These are phyloP conservation scores for Ormyrus nitidulus DNA, from an alignment of 2,888 invertebrate genomes.

Conservation along the genomic window DNA sequence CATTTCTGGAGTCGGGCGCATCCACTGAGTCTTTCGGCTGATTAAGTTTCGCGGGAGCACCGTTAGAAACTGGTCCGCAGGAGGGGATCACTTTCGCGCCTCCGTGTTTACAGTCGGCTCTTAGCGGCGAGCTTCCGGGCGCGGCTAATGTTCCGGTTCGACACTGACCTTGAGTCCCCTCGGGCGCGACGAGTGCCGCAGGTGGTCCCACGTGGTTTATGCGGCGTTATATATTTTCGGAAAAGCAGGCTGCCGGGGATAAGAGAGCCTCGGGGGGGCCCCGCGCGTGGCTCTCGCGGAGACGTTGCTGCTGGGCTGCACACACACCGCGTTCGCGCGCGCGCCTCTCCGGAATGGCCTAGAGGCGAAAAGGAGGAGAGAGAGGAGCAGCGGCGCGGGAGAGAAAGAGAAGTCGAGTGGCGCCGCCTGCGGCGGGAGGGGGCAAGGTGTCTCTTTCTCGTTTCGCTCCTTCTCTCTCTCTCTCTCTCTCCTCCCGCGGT, in stretches of 20 bases:
- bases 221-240: neutral
- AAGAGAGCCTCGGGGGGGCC: neutral
- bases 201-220: neutral
- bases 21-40: no score
- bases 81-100: no score
- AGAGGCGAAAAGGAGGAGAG: slow-evolving; percentile 76
- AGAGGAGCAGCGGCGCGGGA: slow-evolving; percentile 63
- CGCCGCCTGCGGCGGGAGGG: slow-evolving; percentile 74
- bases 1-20: no score
- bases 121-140: no score
- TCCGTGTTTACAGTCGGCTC: no score
- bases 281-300: neutral
- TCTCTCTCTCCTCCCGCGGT: slow-evolving; percentile 3
- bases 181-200: neutral
- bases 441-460: slow-evolving; percentile 58
- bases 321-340: slow-evolving; percentile 72
- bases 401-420: slow-evolving; percentile 66
- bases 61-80: no score
- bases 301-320: neutral
- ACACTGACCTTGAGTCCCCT: no score
- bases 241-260: neutral
- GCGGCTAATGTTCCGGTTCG: no score
- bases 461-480: slow-evolving; percentile 50
- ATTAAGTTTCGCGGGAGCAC: no score
- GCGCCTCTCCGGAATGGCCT: slow-evolving; percentile 77